Evolutionary conservation across 2,113 vertebrate genomes (phyloP).

Genomic region (Sialia sialis): DNA sequence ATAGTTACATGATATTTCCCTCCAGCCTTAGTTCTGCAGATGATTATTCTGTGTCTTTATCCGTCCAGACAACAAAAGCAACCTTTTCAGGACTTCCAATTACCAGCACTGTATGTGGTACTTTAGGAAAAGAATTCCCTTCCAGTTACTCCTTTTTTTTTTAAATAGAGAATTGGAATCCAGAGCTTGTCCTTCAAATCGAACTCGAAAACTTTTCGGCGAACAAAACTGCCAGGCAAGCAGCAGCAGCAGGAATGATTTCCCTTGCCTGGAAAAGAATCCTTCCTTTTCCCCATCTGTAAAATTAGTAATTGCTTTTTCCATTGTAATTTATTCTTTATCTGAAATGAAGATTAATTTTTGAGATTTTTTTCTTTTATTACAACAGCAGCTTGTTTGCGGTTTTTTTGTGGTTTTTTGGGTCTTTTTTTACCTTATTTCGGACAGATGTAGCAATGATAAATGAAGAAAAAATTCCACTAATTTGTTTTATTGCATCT

Average conservation of each 20-base stretch:
- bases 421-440: background rate
- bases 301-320: background rate
- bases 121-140: conserved; percentile 32
- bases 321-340: background rate
- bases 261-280: background rate
- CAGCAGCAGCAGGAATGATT: background rate
- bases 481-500: background rate
- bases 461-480: background rate
- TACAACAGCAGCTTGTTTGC: background rate
- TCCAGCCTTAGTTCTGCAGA: background rate
- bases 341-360: background rate
- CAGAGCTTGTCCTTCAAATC: background rate
- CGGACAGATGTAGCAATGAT: background rate
- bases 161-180: background rate
- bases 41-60: conserved; percentile 12
- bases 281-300: background rate
- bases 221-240: background rate
- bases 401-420: background rate
- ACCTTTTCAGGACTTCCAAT: conserved; percentile 42
- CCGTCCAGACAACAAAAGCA: background rate
- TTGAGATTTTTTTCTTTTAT: background rate
- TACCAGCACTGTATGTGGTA: conserved; percentile 16
- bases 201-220: background rate
- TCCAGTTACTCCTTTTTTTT: background rate
- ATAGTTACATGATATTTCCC: background rate